phyloP scores from a whole-genome alignment of 1,140 invertebrate species.

The Ylistrum balloti region DNA sequence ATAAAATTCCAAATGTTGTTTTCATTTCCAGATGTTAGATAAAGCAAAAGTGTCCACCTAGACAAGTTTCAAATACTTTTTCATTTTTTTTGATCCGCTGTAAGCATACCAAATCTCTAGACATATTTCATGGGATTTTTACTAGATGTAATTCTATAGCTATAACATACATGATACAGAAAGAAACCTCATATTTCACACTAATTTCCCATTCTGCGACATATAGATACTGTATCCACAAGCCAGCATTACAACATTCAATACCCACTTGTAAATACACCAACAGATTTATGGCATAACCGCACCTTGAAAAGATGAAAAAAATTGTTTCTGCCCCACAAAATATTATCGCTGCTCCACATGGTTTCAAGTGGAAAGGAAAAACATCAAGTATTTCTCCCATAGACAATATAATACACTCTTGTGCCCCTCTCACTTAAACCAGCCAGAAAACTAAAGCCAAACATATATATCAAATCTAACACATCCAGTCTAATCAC shows the following conservation, averaged over 20 bases:
- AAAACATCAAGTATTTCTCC: not conserved
- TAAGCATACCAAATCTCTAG: too few species aligned
- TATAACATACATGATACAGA: not conserved
- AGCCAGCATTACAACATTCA: not conserved
- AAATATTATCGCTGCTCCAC: not conserved
- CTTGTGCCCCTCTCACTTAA: not conserved
- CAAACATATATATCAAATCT: too few species aligned
- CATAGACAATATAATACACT: not conserved
- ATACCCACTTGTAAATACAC: not conserved
- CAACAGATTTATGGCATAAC: conserved; percentile 10
- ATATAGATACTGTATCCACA: too few species aligned
- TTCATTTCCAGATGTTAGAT: too few species aligned
- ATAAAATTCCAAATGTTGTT: too few species aligned
- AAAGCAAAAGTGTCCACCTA: too few species aligned
- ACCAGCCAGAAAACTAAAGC: not conserved
- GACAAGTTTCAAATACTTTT: too few species aligned
- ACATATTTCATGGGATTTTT: too few species aligned
- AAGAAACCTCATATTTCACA: not conserved
- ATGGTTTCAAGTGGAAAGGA: conserved; percentile 6
- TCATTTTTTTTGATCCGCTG: too few species aligned
- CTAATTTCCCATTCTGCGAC: not conserved
- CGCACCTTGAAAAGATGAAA: not conserved
- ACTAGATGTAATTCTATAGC: too few species aligned
- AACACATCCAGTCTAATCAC: not conserved
- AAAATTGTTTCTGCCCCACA: not conserved